Base-by-base conservation (phyloP, 2,113 vertebrate species). In the Nesoenas mayeri region DNA sequence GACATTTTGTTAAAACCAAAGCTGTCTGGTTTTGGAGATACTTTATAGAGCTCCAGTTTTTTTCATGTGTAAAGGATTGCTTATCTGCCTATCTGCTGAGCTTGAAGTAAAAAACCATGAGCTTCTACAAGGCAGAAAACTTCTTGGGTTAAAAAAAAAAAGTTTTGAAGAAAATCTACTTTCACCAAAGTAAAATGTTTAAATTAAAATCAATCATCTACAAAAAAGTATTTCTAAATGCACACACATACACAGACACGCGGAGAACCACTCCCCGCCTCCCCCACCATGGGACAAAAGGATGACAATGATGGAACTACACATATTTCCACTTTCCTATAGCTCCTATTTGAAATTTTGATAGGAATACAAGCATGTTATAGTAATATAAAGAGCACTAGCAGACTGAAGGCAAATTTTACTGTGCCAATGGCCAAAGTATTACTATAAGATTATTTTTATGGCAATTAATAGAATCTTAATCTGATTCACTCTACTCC, bases 1-100 rank as follows among this genome's bases (percentile, higher is more conserved):
- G 69, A 85, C 10, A 69, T 57, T 79, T 61, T 95, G 74, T 89
- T 69, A 65, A 96, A 96, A 97, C 83, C 50, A 96, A 38, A 89
- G 69, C 12, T 0, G 0, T 42, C n/a, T 95, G 51, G 15, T 77
- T 95, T 93, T 88, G 71, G 47, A 93, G 90, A 82, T 79, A 86
- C 73, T 64, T 74, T 80, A 64, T 47, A 87, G 70, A 60, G 60
- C 26, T 90, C 66, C 10, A 42, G 5, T 36, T 58, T 92, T 19
- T 96, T 75, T 66, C 89, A 61, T 71, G 31, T 42, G 65, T 86
- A 92, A 83, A 65, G 93, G 69, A 29, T 60, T 78, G 62, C 44
- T 86, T 86, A 50, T 47, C 44, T 47, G 44, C 17, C 44, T 19
- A 44, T 44, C 44, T 79, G 83, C 40, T 88, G 40, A 89, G 12